These are phyloP conservation scores for Aradophagus sp. DNA, from an alignment of 1,140 invertebrate species.

Conservation along the genomic window DNA sequence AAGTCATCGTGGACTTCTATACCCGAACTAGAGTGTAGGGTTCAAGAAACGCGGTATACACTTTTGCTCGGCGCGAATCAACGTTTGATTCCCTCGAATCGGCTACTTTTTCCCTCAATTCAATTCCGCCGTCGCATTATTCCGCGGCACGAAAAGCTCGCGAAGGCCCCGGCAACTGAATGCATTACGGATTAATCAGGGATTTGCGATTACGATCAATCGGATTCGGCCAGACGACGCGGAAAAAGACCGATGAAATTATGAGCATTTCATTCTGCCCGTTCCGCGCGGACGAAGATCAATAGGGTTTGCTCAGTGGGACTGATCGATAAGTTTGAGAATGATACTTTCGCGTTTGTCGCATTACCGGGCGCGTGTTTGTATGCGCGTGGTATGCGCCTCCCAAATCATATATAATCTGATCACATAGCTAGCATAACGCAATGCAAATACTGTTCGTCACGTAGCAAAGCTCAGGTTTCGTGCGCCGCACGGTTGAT, in stretches of 20 bases:
- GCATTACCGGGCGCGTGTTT: slow-evolving; percentile 13
- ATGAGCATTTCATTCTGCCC: background rate
- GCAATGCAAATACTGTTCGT: slow-evolving; percentile 55
- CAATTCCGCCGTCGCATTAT: slow-evolving; percentile 28
- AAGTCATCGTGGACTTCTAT: too few relatives aligned
- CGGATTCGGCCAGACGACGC: slow-evolving; percentile 3
- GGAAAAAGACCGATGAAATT: slow-evolving; percentile 16
- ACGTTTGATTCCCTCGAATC: too few relatives aligned
- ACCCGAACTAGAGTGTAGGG: too few relatives aligned
- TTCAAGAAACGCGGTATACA: too few relatives aligned
- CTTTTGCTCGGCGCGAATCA: too few relatives aligned
- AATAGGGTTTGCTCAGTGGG: slow-evolving; percentile 28
- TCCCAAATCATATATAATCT: slow-evolving; percentile 57
- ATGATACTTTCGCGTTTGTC: slow-evolving; percentile 44
- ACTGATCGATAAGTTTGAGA: slow-evolving; percentile 52
- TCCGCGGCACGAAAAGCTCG: slow-evolving; percentile 24
- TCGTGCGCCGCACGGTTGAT: slow-evolving; percentile 34
- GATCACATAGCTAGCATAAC: slow-evolving; percentile 46
- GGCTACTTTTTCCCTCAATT: too few relatives aligned
- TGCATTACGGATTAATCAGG: slow-evolving; percentile 26
- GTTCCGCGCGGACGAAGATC: slow-evolving; percentile 4
- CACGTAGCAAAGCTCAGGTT: slow-evolving; percentile 50
- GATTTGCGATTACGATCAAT: slow-evolving; percentile 31
- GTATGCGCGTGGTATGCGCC: slow-evolving; percentile 38
- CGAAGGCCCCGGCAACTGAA: background rate